Evolutionary conservation across 1,140 invertebrate genomes (phyloP).

Genomic region (Mactra quadrangularis): DNA sequence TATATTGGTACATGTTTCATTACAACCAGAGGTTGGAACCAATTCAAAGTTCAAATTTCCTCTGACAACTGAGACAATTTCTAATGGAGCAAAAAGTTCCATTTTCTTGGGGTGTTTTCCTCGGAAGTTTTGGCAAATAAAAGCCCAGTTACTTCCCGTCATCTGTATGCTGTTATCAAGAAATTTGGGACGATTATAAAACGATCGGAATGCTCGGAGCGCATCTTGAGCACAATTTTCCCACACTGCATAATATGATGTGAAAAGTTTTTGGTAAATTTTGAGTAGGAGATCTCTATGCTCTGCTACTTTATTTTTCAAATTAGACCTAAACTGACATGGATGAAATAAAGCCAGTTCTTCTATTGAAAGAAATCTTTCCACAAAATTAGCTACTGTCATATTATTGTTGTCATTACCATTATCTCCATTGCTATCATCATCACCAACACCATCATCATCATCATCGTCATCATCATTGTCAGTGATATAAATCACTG

Average conservation of each 20-base stretch:
- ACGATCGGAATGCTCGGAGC: slow-evolving; percentile 11
- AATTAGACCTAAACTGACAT: slow-evolving; percentile 32
- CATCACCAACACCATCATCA: no score
- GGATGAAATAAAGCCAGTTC: slow-evolving; percentile 22
- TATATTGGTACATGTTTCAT: not conserved
- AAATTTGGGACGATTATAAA: slow-evolving; percentile 1
- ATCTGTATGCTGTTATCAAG: slow-evolving; percentile 16
- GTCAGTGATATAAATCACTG: not conserved
- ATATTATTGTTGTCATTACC: no score
- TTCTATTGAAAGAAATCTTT: not conserved
- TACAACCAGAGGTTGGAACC: not conserved
- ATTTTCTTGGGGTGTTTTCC: not conserved
- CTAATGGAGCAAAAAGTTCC: not conserved
- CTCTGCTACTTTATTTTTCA: slow-evolving; percentile 5
- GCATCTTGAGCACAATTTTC: slow-evolving; percentile 25
- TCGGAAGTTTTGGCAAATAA: slow-evolving; percentile 14
- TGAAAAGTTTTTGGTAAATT: not conserved
- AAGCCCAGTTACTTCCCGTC: slow-evolving; percentile 30
- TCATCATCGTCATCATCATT: not conserved
- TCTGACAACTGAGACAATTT: slow-evolving; percentile 2
- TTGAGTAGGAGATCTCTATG: not conserved
- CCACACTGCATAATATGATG: slow-evolving; percentile 25
- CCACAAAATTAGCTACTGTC: not conserved
- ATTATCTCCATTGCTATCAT: no score
- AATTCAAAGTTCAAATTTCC: not conserved